These are phyloP conservation scores for Valencia hispanica DNA, from an alignment of 2,797 vertebrate genomes.

Conservation along the genomic window DNA sequence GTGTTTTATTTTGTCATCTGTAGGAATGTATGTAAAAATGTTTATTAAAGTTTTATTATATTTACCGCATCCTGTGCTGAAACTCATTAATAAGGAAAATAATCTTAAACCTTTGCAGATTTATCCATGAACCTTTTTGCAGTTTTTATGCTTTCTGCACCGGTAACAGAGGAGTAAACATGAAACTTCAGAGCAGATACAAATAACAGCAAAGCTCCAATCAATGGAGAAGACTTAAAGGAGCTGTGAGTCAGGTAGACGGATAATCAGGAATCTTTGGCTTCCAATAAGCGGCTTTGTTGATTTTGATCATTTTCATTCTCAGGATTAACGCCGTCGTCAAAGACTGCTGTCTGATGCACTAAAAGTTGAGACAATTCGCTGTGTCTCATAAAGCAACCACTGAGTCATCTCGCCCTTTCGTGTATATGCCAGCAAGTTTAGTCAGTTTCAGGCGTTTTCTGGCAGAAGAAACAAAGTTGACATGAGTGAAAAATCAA, in stretches of 20 bases:
- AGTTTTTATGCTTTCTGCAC: background rate
- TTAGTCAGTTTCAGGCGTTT: background rate
- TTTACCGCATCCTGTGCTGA: background rate
- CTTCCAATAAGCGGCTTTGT: constrained; percentile 52
- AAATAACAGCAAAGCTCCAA: constrained; percentile 20
- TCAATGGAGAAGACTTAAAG: constrained; percentile 22
- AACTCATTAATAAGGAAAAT: background rate
- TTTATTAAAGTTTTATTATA: background rate
- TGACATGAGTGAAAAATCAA: no score
- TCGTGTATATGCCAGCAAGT: background rate
- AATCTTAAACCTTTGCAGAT: background rate
- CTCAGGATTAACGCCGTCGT: constrained; percentile 40
- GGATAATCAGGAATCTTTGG: constrained; percentile 39
- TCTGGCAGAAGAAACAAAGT: background rate
- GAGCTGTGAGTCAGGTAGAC: constrained; percentile 32
- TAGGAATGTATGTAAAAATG: background rate
- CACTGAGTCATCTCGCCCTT: constrained; percentile 8
- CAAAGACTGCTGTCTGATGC: constrained; percentile 14
- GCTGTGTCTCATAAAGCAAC: constrained; percentile 4
- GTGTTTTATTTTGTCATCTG: background rate
- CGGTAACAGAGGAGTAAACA: background rate
- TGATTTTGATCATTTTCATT: constrained; percentile 33
- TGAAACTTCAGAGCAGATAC: background rate
- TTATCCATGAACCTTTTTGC: background rate
- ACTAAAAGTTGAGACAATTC: constrained; percentile 22